Conservation (phyloP, 2,888 invertebrate species). For the Parascotia fuliginaria region DNA sequence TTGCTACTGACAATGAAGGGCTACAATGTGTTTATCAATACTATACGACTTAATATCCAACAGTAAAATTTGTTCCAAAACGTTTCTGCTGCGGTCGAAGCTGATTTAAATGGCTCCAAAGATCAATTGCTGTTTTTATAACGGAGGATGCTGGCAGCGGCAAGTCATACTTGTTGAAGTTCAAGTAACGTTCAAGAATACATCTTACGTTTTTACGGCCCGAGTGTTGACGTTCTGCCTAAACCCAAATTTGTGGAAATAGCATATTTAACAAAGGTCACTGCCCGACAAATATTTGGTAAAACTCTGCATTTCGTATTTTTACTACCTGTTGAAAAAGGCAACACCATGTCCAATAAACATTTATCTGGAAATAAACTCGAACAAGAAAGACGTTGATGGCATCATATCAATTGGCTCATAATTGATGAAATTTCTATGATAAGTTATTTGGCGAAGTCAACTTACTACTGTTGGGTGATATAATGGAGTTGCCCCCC, state of each 20-base stretch:
- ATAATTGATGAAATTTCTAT: slow-evolving; percentile 48
- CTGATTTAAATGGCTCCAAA: neutral
- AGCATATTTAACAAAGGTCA: slow-evolving; percentile 34
- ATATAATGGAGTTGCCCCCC: neutral
- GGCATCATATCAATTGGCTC: slow-evolving; percentile 43
- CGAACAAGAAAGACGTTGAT: slow-evolving; percentile 38
- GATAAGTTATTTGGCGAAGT: neutral
- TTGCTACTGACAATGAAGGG: neutral
- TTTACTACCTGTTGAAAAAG: slow-evolving; percentile 42
- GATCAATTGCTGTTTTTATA: neutral
- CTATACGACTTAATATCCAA: neutral
- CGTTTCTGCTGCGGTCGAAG: neutral
- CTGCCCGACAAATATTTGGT: slow-evolving; percentile 35
- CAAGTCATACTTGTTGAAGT: slow-evolving; percentile 2
- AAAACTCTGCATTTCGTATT: slow-evolving; percentile 34
- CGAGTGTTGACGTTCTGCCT: slow-evolving; percentile 17
- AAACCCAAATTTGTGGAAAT: slow-evolving; percentile 38
- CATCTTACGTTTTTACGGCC: slow-evolving; percentile 6
- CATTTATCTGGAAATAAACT: slow-evolving; percentile 29
- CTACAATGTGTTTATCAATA: neutral
- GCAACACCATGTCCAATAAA: slow-evolving; percentile 21
- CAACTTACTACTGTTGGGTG: neutral
- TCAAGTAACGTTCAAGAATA: slow-evolving; percentile 1
- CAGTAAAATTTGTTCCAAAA: neutral
- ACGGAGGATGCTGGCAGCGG: neutral